Percentiles rank a stretch among this genome's conserved stretches.
phyloP scores from a whole-genome alignment of 2,113 vertebrate genomes.

The Mirounga angustirostris region DNA sequence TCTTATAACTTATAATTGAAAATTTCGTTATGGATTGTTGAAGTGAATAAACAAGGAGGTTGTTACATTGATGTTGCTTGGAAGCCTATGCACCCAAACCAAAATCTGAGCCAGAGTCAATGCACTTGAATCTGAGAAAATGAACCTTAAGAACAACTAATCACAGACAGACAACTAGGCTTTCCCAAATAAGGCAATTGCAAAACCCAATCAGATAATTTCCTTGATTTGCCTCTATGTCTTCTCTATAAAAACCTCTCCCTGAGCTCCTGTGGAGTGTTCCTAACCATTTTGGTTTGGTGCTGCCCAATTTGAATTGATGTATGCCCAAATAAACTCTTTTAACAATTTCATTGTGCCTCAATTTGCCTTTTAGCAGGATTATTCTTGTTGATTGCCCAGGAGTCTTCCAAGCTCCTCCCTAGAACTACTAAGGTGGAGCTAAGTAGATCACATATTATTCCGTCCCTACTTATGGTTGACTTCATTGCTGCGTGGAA shows the following conservation, averaged over 20 bases:
- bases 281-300: conserved; percentile 1
- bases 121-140: background rate
- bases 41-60: background rate
- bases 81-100: background rate
- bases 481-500: background rate
- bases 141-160: background rate
- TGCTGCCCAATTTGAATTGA: background rate
- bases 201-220: background rate
- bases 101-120: background rate
- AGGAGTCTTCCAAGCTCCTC: background rate
- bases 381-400: background rate
- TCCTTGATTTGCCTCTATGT: background rate
- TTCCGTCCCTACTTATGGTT: background rate
- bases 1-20: background rate
- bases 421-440: background rate
- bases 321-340: background rate
- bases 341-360: background rate
- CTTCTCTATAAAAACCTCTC: background rate
- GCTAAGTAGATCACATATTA: background rate
- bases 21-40: background rate
- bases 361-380: background rate
- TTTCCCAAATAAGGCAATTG: background rate
- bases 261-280: background rate
- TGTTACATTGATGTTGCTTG: background rate
- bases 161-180: background rate